Evolutionary conservation across 2,888 invertebrate genomes (phyloP).

Genomic region (Himalopsyche kuldschensis): DNA sequence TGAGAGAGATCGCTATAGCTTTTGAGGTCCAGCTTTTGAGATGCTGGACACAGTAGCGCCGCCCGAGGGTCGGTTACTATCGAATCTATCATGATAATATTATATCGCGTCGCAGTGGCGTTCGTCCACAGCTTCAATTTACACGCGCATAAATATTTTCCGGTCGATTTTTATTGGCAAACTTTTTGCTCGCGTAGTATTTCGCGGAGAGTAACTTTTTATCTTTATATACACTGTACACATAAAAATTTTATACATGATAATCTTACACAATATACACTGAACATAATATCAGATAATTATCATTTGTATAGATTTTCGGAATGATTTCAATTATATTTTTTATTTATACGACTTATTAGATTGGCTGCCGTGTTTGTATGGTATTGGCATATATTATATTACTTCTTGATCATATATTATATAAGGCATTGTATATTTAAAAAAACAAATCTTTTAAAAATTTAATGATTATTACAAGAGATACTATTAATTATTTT

Average conservation of each 20-base stretch:
- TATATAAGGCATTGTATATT: too few species aligned
- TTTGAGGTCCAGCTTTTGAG: background rate
- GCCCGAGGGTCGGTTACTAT: slow-evolving; percentile 35
- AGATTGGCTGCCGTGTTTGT: too few species aligned
- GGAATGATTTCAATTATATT: too few species aligned
- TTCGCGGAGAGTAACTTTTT: background rate
- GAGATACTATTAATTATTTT: too few species aligned
- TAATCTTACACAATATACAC: too few species aligned
- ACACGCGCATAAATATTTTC: background rate
- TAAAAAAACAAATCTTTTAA: too few species aligned
- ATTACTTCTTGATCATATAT: too few species aligned
- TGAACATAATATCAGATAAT: too few species aligned
- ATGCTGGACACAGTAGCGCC: slow-evolving; percentile 34
- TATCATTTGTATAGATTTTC: too few species aligned
- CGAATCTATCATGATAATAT: slow-evolving; percentile 37
- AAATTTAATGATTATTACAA: too few species aligned
- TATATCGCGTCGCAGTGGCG: slow-evolving; percentile 1
- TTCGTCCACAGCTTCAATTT: background rate
- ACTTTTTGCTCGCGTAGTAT: background rate
- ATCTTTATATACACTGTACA: background rate
- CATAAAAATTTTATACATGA: background rate
- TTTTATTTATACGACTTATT: too few species aligned
- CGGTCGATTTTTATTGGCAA: background rate
- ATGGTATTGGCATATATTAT: too few species aligned
- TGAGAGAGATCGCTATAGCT: background rate